Evolutionary conservation across 2,888 invertebrate genomes (phyloP), one percentile per base, ranked within the genome.

Genomic region (Volucella inanis): DNA sequence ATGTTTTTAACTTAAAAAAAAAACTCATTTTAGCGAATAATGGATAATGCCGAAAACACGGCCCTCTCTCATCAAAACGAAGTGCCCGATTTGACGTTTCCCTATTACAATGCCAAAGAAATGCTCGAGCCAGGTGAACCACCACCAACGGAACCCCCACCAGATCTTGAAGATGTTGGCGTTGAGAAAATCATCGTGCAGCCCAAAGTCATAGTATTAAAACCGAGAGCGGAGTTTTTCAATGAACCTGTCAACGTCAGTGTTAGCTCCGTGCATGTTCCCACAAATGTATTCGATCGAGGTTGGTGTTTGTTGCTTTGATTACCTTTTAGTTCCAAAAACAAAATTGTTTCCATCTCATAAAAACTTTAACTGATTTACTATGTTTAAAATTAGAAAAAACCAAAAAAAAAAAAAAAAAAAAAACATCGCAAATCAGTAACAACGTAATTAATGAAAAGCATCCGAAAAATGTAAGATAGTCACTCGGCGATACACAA

Each of bases 261-360:
- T 90, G 94, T 95, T 90, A 97, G 97, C 90, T 96, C 98, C 86
- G 97, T 98, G 52, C 98, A 98, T 91, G 97, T 99, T 61, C 98
- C 99, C 43, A 98, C 98, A 84, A 98, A 98, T 92, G 98, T 99
- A 78, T 98, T 96, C 92, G 97, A 98, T 90, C 94, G 96, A 94
- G 96, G 96, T 96, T 93, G 93, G 93, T 91, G 0, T 2, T 39
- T 55, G 11, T 61, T 18, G 31, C 15, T 50, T 50, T 47, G 41
- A 38, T 72, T 43, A 38, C 49, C 57, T 67, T 77, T 71, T 38
- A 50, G 10, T 31, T 31, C 31, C 31, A 31, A 31, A 31, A 31
- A 31, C 31, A 31, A 31, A 31, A 49, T 39, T 49, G 61, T 12
- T 62, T 65, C 57, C 14, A 9, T 59, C 67, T 83, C 72, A 61